Evolutionary conservation across 2,888 invertebrate species (phyloP).

Genomic region (Cheilosia grossa): DNA sequence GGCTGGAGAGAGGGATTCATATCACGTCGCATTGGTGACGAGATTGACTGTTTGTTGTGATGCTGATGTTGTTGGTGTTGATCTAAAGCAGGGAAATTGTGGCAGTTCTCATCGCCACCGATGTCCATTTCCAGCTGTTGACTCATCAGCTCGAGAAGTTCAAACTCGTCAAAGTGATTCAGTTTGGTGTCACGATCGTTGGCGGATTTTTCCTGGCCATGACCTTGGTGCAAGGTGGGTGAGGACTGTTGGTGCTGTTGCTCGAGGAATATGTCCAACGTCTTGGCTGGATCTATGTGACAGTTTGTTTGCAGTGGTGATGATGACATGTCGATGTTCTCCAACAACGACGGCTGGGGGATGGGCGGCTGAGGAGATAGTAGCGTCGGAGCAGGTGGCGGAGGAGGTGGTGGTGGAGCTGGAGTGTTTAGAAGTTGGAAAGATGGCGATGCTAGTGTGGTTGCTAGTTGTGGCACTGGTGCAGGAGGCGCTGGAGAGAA

Average conservation of each 20-base stretch:
- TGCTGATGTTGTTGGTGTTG: slow-evolving; percentile 74
- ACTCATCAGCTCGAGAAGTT: slow-evolving; percentile 82
- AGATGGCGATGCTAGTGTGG: slow-evolving; percentile 66
- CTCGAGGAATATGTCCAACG: slow-evolving; percentile 82
- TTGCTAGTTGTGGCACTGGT: slow-evolving; percentile 77
- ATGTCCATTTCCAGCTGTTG: slow-evolving; percentile 85
- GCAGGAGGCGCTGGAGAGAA: slow-evolving; percentile 75
- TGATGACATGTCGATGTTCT: slow-evolving; percentile 82
- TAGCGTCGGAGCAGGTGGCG: slow-evolving; percentile 66
- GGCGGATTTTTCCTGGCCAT: slow-evolving; percentile 46
- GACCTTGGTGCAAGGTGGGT: slow-evolving; percentile 64
- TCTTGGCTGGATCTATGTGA: slow-evolving; percentile 80
- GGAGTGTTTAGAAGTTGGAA: slow-evolving; percentile 76
- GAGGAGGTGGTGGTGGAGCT: slow-evolving; percentile 70
- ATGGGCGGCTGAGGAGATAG: slow-evolving; percentile 47
- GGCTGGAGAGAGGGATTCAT: slow-evolving; percentile 82
- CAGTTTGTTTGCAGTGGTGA: slow-evolving; percentile 80
- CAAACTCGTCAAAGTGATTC: slow-evolving; percentile 82
- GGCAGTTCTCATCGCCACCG: slow-evolving; percentile 81
- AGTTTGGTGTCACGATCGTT: slow-evolving; percentile 78
- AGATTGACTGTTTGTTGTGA: slow-evolving; percentile 57
- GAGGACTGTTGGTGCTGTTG: slow-evolving; percentile 79
- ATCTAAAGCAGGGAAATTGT: slow-evolving; percentile 74
- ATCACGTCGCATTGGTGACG: slow-evolving; percentile 78
- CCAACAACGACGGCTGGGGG: slow-evolving; percentile 75